A percentile compares a stretch with the other conserved stretches of the same genome.
Conservation (phyloP, 1,140 invertebrate genomes). For the Melipona quadrifasciata region DNA sequence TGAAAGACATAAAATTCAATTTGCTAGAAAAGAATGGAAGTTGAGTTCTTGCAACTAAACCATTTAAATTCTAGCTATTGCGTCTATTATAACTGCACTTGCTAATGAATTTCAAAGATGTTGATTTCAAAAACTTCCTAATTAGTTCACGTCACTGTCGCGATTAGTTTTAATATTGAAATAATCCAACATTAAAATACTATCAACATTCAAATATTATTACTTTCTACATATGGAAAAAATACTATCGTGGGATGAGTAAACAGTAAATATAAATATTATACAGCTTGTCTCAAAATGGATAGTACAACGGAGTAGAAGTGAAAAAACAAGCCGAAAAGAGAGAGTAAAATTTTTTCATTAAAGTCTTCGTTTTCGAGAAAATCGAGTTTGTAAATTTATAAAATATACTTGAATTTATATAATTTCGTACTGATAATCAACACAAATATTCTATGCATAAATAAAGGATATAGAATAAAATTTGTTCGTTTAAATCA, state of each 20-base stretch:
- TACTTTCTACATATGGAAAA: no score
- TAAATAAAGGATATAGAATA: no score
- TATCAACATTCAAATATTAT: background rate
- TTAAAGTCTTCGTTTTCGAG: no score
- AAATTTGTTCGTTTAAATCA: no score
- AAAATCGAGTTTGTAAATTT: no score
- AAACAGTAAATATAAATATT: background rate
- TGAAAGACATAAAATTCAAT: constrained; percentile 1
- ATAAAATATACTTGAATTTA: no score
- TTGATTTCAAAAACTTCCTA: background rate
- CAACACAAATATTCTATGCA: no score
- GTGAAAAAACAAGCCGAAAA: no score
- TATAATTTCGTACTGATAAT: no score
- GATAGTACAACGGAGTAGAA: no score
- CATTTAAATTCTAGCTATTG: background rate
- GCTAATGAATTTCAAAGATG: background rate
- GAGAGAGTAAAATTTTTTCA: no score
- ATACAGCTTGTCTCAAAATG: no score
- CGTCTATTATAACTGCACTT: background rate
- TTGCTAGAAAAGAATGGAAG: background rate
- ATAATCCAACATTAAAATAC: background rate
- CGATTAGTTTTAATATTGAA: background rate
- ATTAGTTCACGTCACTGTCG: background rate
- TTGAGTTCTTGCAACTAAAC: background rate
- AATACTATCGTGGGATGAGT: background rate